These are phyloP conservation scores for Neofelis nebulosa DNA, from an alignment of 2,113 vertebrate genomes.

Conservation along the genomic window DNA sequence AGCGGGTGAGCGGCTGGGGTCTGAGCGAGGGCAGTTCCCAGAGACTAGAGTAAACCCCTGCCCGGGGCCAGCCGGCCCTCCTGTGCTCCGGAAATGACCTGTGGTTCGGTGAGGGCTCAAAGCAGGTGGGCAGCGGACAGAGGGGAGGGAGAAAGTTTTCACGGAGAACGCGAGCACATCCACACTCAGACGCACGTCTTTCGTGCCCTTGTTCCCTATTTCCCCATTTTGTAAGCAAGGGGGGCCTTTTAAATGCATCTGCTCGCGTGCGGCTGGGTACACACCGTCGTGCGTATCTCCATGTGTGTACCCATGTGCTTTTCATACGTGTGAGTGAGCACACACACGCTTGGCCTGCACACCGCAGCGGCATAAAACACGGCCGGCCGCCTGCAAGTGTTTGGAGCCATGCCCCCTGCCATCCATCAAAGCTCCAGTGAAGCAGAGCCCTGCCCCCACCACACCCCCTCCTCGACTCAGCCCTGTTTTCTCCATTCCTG, in stretches of 20 bases:
- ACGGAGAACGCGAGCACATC: rapidly evolving
- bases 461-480: not conserved
- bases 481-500: not conserved
- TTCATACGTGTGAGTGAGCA: not conserved
- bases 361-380: rapidly evolving
- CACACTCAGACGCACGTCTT: rapidly evolving
- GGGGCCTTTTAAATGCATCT: not conserved
- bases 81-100: not conserved
- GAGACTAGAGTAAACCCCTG: not conserved
- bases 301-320: rapidly evolving
- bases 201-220: not conserved
- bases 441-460: too few relatives aligned
- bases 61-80: not conserved
- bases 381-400: not conserved
- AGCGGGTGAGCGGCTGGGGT: not conserved
- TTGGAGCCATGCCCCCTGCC: not conserved
- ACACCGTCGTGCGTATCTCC: rapidly evolving
- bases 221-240: not conserved
- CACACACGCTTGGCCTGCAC: rapidly evolving
- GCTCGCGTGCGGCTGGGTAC: rapidly evolving
- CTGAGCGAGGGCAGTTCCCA: not conserved
- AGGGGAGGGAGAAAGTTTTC: not conserved
- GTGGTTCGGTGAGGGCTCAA: not conserved
- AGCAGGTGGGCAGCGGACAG: not conserved
- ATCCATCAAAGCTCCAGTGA: not conserved